Percentiles rank a stretch among this genome's conserved stretches.
Evolutionary conservation across 2,113 vertebrate genomes (phyloP).

Genomic region (Oostethus manadensis): DNA sequence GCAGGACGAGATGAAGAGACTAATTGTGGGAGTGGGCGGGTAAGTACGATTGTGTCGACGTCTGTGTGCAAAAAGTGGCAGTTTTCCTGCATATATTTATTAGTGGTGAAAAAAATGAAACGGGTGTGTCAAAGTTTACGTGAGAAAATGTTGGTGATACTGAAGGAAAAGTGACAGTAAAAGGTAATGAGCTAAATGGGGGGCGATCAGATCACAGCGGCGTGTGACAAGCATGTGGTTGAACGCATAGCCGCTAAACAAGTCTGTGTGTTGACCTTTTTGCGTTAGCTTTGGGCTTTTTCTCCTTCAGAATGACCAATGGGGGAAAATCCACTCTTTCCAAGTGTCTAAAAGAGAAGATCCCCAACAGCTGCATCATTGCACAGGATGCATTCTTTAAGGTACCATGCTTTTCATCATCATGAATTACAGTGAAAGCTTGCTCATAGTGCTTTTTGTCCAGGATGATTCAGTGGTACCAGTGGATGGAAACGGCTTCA

Average conservation of each 20-base stretch:
- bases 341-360: constrained; percentile 71
- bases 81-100: background rate
- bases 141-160: background rate
- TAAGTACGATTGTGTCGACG: constrained; percentile 62
- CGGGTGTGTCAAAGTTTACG: background rate
- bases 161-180: constrained; percentile 1
- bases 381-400: constrained; percentile 92
- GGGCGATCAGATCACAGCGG: background rate
- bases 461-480: constrained; percentile 82
- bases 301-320: constrained; percentile 81
- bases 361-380: constrained; percentile 81
- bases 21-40: constrained; percentile 88
- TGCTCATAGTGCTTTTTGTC: constrained; percentile 15
- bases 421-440: background rate
- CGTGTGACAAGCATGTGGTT: constrained; percentile 29
- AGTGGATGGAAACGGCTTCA: constrained; percentile 83
- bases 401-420: constrained; percentile 59
- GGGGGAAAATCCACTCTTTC: constrained; percentile 90
- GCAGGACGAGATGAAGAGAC: constrained; percentile 70
- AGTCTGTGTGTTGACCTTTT: background rate
- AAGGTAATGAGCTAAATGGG: background rate
- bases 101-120: background rate
- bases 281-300: background rate
- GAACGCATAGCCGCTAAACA: background rate
- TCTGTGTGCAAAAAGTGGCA: background rate